Evolutionary conservation across 2,888 invertebrate species (phyloP).

Genomic region (Pyrrhia umbra): DNA sequence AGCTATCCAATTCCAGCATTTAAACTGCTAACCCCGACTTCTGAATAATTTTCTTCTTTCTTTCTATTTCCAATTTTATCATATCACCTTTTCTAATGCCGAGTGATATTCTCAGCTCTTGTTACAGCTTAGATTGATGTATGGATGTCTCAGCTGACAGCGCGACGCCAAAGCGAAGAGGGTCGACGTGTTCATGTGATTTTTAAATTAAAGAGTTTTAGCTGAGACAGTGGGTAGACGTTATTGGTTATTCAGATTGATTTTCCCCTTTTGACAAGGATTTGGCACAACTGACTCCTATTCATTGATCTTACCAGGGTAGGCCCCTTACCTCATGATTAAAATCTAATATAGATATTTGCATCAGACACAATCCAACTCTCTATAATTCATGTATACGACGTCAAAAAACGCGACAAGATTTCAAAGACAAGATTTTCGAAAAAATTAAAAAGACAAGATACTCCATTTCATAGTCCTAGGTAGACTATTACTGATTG

Average conservation of each 20-base stretch:
- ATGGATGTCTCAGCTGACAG: constrained; percentile 13
- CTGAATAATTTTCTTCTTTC: neutral
- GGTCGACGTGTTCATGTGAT: constrained; percentile 21
- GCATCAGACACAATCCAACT: too few species aligned
- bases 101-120: neutral
- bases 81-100: neutral
- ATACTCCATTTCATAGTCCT: too few species aligned
- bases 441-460: too few species aligned
- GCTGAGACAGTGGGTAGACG: neutral
- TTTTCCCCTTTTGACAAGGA: neutral
- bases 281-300: neutral
- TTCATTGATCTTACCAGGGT: too few species aligned
- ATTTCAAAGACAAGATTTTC: too few species aligned
- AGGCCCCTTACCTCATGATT: too few species aligned
- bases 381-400: too few species aligned
- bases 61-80: neutral
- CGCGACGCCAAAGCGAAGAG: constrained; percentile 12
- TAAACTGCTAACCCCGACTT: neutral
- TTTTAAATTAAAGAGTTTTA: constrained; percentile 14
- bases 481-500: too few species aligned
- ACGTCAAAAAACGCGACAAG: too few species aligned
- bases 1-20: too few species aligned
- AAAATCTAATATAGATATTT: too few species aligned
- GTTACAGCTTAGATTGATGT: constrained; percentile 17
- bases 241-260: neutral